These are phyloP conservation scores for Acrocephalus scirpaceus DNA, from an alignment of 2,797 vertebrate species.

Conservation along the genomic window DNA sequence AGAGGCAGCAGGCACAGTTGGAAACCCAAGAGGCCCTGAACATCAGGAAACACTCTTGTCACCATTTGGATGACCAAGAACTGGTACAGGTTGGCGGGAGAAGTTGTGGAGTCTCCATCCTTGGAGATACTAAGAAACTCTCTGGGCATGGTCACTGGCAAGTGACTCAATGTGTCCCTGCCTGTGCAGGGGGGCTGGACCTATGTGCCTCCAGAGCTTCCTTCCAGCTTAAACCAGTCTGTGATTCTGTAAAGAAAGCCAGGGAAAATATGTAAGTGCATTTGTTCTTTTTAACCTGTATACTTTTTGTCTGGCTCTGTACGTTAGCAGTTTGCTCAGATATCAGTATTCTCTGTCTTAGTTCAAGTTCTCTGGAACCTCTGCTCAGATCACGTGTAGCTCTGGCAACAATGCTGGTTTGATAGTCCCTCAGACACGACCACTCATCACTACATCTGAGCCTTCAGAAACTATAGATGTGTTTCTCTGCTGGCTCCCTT, in stretches of 20 bases:
- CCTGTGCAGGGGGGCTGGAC: not conserved
- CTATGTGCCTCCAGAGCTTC: not conserved
- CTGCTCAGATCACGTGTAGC: not conserved
- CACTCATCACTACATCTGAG: not conserved
- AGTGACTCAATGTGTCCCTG: not conserved
- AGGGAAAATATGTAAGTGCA: not conserved
- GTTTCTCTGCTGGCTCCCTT: not conserved
- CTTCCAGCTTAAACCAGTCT: not conserved
- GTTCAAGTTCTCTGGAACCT: not conserved
- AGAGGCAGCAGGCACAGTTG: not conserved
- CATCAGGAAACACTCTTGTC: not conserved
- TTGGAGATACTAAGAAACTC: not conserved
- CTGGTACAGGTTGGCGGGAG: not conserved
- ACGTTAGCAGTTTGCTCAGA: not conserved
- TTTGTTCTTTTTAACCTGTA: not conserved
- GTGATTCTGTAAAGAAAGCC: not conserved
- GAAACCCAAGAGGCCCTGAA: not conserved
- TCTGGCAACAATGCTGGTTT: not conserved
- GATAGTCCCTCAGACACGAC: not conserved
- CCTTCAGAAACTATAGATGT: not conserved
- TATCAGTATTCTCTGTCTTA: not conserved
- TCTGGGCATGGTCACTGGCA: not conserved
- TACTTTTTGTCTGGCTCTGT: not conserved
- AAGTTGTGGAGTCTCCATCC: not conserved
- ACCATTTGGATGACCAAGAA: fast-evolving